These are phyloP conservation scores for Amiota minor DNA, from an alignment of 2,888 invertebrate genomes.

Conservation along the genomic window DNA sequence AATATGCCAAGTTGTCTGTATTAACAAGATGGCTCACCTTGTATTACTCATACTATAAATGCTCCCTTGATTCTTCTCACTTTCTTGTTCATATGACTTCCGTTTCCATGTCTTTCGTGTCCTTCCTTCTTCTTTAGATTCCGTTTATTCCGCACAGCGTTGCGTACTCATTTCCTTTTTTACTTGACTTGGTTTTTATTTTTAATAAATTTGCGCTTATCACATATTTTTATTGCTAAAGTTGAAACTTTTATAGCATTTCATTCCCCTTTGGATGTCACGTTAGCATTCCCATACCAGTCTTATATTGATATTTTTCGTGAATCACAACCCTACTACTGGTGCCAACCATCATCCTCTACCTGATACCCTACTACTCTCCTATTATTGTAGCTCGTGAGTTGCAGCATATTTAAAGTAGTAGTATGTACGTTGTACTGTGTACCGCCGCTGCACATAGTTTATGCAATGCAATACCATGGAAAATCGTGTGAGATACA, in stretches of 20 bases:
- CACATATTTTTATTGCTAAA: conserved; percentile 43
- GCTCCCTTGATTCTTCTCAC: too few relatives aligned
- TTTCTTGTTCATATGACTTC: too few relatives aligned
- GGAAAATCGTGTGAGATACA: too few relatives aligned
- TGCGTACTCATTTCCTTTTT: not conserved
- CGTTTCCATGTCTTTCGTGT: too few relatives aligned
- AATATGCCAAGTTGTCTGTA: too few relatives aligned
- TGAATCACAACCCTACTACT: not conserved
- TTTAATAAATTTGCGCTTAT: conserved; percentile 55
- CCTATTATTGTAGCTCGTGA: too few relatives aligned
- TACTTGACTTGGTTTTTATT: not conserved
- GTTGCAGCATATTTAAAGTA: not conserved
- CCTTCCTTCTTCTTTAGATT: too few relatives aligned
- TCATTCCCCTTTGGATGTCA: conserved; percentile 21
- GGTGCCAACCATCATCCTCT: not conserved
- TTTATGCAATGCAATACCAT: conserved; percentile 4
- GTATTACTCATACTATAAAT: too few relatives aligned
- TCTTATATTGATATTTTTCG: too few relatives aligned
- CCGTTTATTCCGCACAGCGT: too few relatives aligned
- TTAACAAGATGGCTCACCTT: too few relatives aligned
- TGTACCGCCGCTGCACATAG: not conserved
- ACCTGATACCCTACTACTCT: not conserved
- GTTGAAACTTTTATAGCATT: conserved; percentile 45
- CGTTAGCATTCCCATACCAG: not conserved
- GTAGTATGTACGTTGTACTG: not conserved